phyloP scores from a whole-genome alignment of 2,113 vertebrate species.

The Nanorana parkeri region DNA sequence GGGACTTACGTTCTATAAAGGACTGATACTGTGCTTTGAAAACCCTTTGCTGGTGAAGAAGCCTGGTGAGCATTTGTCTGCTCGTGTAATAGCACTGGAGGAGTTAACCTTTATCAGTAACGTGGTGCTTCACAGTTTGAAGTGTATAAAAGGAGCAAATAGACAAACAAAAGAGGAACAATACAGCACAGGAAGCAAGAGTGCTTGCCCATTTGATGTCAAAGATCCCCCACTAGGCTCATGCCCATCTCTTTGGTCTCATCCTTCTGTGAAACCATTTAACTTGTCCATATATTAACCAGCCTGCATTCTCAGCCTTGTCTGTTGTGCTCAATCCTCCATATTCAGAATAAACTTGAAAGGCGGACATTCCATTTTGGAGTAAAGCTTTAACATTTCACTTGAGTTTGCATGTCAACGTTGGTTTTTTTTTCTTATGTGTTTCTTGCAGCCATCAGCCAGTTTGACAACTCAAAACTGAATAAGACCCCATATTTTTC shows the following conservation, averaged over 20 bases:
- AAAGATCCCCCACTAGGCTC: slow-evolving; percentile 69
- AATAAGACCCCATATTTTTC: too few relatives aligned
- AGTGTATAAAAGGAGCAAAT: slow-evolving; percentile 73
- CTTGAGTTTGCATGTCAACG: too few relatives aligned
- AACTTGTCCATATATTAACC: slow-evolving; percentile 62
- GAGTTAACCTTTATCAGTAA: slow-evolving; percentile 57
- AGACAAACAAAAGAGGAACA: slow-evolving; percentile 74
- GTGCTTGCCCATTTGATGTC: slow-evolving; percentile 68
- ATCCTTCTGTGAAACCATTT: slow-evolving; percentile 77
- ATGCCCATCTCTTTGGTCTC: slow-evolving; percentile 79
- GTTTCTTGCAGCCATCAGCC: too few relatives aligned
- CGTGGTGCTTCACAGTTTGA: slow-evolving; percentile 76
- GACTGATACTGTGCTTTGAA: slow-evolving; percentile 18
- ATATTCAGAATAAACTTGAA: slow-evolving; percentile 23
- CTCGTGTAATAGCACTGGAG: slow-evolving; percentile 11
- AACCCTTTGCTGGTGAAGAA: background rate
- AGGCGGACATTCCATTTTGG: background rate
- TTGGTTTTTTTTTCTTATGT: too few relatives aligned
- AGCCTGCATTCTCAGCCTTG: slow-evolving; percentile 1
- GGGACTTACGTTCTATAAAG: slow-evolving; percentile 49
- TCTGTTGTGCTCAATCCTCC: slow-evolving; percentile 2
- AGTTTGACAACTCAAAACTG: too few relatives aligned
- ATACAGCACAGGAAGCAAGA: slow-evolving; percentile 68
- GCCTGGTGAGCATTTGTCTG: slow-evolving; percentile 49
- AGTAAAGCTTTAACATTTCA: too few relatives aligned